phyloP scores from a whole-genome alignment of 2,888 invertebrate genomes.

The Allacma fusca region DNA sequence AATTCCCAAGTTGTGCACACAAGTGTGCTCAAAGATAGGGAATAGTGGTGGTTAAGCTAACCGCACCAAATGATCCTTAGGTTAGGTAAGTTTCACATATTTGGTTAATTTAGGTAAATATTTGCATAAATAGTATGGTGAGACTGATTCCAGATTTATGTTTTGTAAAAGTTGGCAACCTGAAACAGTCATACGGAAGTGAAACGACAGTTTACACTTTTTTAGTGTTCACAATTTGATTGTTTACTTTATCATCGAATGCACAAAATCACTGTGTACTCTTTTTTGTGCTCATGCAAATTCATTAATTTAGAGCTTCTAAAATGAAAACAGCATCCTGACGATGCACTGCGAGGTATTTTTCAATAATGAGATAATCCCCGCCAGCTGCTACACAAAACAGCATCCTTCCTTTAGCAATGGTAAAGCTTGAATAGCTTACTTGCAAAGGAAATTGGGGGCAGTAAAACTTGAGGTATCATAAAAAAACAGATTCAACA shows the following conservation, averaged over 20 bases:
- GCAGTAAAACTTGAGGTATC: neutral
- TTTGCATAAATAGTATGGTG: conserved; percentile 30
- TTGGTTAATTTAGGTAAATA: conserved; percentile 39
- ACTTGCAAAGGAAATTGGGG: neutral
- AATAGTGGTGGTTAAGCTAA: too few species aligned
- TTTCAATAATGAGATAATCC: conserved; percentile 13
- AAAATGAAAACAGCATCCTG: conserved; percentile 11
- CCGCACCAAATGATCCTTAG: conserved; percentile 11
- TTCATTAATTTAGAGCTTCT: neutral
- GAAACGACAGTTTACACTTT: neutral
- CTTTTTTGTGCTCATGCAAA: neutral
- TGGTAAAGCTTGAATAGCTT: neutral
- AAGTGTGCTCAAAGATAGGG: too few species aligned
- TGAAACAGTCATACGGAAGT: conserved; percentile 10
- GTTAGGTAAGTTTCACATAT: conserved; percentile 37
- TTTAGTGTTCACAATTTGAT: neutral
- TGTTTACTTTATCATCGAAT: neutral
- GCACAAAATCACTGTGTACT: neutral
- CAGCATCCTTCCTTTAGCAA: neutral
- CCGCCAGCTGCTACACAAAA: conserved; percentile 3
- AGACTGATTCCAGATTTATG: conserved; percentile 22
- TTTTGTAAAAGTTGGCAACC: conserved; percentile 1
- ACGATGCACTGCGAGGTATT: neutral
- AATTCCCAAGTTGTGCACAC: too few species aligned
- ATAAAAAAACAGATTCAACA: neutral